phyloP scores from a whole-genome alignment of 2,113 vertebrate genomes.

The Rhabdornis inornatus region DNA sequence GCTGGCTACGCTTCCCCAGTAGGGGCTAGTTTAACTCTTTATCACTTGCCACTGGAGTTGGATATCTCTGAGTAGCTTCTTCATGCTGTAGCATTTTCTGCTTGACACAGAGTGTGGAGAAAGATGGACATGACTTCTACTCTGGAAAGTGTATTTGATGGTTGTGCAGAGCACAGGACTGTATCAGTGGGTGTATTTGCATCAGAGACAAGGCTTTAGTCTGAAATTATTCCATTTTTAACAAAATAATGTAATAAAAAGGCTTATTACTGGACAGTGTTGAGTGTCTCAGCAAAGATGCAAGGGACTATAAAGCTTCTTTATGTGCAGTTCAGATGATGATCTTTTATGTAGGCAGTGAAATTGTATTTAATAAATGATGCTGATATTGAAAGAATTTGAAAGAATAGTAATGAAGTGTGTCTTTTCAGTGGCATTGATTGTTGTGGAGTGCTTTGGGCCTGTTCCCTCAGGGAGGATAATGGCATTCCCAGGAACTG shows the following conservation, averaged over 20 bases:
- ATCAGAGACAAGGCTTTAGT: background rate
- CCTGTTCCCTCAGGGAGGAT: background rate
- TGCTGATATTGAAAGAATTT: background rate
- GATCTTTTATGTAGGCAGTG: background rate
- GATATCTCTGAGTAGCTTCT: background rate
- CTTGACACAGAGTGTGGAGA: too few relatives aligned
- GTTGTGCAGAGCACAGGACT: background rate
- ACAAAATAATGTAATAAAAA: background rate
- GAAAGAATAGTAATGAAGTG: background rate
- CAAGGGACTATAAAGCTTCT: background rate
- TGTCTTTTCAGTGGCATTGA: background rate
- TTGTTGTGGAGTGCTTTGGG: background rate
- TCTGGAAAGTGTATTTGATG: background rate
- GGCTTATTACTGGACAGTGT: background rate
- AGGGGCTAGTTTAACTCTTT: background rate
- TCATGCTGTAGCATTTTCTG: background rate
- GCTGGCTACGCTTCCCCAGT: background rate
- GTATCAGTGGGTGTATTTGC: fast-evolving
- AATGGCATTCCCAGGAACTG: background rate
- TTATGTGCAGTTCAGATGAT: background rate
- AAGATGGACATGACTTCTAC: background rate
- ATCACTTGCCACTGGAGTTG: background rate
- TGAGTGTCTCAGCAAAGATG: background rate
- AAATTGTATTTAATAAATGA: background rate
- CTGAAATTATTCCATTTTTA: background rate